Conservation (phyloP, 2,797 vertebrate species). For the Cichlasoma orientale region DNA sequence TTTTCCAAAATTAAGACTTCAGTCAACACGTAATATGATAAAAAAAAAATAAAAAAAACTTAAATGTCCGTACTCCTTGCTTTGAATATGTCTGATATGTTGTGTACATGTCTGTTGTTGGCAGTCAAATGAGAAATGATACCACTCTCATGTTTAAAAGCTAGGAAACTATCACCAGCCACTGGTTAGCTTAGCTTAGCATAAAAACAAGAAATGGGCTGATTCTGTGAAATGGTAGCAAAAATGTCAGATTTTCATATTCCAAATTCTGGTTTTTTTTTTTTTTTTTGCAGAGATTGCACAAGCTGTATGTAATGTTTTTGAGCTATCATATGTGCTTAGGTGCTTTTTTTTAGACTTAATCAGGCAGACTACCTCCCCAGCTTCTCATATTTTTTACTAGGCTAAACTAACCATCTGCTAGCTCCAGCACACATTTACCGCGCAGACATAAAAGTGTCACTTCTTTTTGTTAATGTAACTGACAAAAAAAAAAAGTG, state of each 20-base stretch:
- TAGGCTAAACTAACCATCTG: neutral
- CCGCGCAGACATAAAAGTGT: too few species aligned
- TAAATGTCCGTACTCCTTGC: rapidly evolving
- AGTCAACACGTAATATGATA: neutral
- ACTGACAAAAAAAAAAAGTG: neutral
- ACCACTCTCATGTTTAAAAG: neutral
- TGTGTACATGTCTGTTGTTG: neutral
- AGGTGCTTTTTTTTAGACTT: neutral
- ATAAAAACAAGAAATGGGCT: neutral
- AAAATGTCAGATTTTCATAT: neutral
- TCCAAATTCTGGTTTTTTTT: too few species aligned
- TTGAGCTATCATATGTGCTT: neutral
- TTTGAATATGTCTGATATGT: neutral
- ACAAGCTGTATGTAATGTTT: neutral
- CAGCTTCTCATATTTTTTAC: neutral
- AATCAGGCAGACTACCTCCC: neutral
- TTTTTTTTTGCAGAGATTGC: conserved; percentile 1
- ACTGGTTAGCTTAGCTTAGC: neutral
- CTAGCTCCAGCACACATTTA: neutral
- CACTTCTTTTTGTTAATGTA: neutral
- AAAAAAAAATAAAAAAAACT: too few species aligned
- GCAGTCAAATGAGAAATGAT: neutral
- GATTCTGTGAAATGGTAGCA: neutral
- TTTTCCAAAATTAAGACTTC: neutral
- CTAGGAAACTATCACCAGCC: neutral